Evolutionary conservation across 2,797 vertebrate species (phyloP).

Genomic region (Poeciliopsis gracilis): DNA sequence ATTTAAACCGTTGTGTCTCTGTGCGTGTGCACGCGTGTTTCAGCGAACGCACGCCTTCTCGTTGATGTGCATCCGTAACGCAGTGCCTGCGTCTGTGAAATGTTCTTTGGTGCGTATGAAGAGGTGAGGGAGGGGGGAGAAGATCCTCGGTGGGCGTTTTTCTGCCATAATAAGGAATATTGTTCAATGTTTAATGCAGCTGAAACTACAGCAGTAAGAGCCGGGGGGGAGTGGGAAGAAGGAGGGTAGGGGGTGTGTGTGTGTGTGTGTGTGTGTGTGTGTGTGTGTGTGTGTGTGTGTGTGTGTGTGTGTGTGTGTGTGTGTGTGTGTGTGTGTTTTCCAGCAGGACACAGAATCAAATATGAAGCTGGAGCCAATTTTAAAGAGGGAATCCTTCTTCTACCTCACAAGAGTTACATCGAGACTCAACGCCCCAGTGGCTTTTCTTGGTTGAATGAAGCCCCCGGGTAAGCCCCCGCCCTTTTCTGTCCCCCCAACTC

Average conservation of each 20-base stretch:
- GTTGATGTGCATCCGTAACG: conserved; percentile 11
- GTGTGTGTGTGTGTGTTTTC: too few relatives aligned
- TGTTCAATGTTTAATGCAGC: conserved; percentile 74
- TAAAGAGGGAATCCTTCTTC: conserved; percentile 7
- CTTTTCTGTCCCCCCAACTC: neutral
- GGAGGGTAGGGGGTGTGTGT: neutral
- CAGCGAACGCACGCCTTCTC: conserved; percentile 21
- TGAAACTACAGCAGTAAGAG: conserved; percentile 67
- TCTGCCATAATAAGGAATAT: conserved; percentile 59
- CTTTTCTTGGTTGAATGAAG: neutral
- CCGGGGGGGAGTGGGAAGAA: conserved; percentile 34
- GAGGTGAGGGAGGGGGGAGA: conserved; percentile 19
- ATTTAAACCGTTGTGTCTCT: conserved; percentile 66
- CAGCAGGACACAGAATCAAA: conserved; percentile 57
- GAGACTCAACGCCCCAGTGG: neutral
- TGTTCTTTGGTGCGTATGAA: conserved; percentile 12
- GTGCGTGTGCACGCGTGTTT: conserved; percentile 23
- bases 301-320: conserved; percentile 13
- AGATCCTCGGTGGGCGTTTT: conserved; percentile 37
- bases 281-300: neutral
- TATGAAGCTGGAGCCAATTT: conserved; percentile 14
- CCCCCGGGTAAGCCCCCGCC: neutral
- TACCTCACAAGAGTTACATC: neutral
- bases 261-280: conserved; percentile 11
- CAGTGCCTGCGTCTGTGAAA: conserved; percentile 4